Evolutionary conservation across 2,113 vertebrate species (phyloP), one percentile per base, ranked within the genome.

Genomic region (Morphnarchus princeps): DNA sequence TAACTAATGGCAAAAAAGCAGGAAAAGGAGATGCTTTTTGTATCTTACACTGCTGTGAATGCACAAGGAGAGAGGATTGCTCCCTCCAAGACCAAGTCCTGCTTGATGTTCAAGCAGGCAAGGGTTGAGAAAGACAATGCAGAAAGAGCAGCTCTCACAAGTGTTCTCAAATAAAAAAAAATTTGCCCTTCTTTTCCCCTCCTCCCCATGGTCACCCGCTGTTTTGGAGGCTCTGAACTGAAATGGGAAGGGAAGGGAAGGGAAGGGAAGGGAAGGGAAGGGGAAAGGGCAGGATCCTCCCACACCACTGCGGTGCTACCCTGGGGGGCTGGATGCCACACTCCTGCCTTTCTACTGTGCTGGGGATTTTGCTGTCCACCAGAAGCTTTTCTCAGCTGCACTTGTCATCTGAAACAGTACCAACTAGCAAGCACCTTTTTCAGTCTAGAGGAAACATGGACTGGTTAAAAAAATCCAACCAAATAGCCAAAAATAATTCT

Each of bases 301-400:
- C 45, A 58, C 9, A 70, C 6, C 15, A 52, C 26, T 54, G n/a
- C 0, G 0, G 45, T 40, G 26, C 31, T 58, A 24, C 19, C 18
- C 10, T 5, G 3, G 21, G 24, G 32, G 17, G 21, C 29, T 65
- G 69, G 49, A 70, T 0, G 2, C n/a, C 47, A 36, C 3, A 5
- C 15, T 87, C 26, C n/a, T 76, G 34, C 40, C 40, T n/a, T 47
- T 66, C 50, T 49, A 20, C 57, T 54, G 16, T 49, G 21, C 50
- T 49, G 17, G 18, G 36, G 43, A 21, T 38, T 79, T 70, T 50
- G 40, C 43, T 73, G 29, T 24, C 34, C 25, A 52, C 38, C 57
- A 49, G 45, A 21, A 59, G 42, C 36, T 54, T 54, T 79, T 38
- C 82, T 83, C 26, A 59, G 12, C 20, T 54, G 38, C 28, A 42